phyloP scores from a whole-genome alignment of 2,888 invertebrate genomes.

The Cheilosia vulpina region DNA sequence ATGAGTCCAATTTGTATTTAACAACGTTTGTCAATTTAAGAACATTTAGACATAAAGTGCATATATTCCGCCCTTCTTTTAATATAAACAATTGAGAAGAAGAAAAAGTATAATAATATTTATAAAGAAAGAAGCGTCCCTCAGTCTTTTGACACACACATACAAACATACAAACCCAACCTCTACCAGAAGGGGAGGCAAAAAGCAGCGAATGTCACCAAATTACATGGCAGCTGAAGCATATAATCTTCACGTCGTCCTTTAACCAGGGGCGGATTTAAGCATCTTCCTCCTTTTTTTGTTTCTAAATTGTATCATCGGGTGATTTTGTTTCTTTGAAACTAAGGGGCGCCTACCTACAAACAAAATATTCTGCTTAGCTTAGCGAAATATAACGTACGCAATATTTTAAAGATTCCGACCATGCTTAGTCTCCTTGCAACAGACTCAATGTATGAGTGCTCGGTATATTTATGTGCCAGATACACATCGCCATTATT shows the following conservation, averaged over 20 bases:
- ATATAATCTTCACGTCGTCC: slow-evolving; percentile 54
- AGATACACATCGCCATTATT: slow-evolving; percentile 53
- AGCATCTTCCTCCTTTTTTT: neutral
- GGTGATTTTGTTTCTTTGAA: no score
- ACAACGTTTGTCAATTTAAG: slow-evolving; percentile 29
- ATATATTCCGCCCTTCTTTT: slow-evolving; percentile 13
- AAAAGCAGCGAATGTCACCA: slow-evolving; percentile 57
- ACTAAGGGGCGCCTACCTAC: neutral
- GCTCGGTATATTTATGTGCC: slow-evolving; percentile 30
- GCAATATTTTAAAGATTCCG: slow-evolving; percentile 3
- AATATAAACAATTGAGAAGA: no score
- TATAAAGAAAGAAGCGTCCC: slow-evolving; percentile 17
- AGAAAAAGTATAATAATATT: neutral
- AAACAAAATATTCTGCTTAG: neutral
- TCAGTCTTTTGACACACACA: slow-evolving; percentile 19
- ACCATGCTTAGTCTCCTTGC: slow-evolving; percentile 5
- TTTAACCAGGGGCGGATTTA: slow-evolving; percentile 3
- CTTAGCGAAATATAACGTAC: neutral
- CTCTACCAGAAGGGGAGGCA: slow-evolving; percentile 21
- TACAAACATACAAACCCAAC: neutral
- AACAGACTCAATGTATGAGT: neutral
- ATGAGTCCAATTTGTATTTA: slow-evolving; percentile 49
- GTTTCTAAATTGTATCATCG: neutral
- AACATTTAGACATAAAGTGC: slow-evolving; percentile 18
- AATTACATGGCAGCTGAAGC: slow-evolving; percentile 58